A percentile compares a stretch with the other conserved stretches of the same genome.
phyloP scores from a whole-genome alignment of 1,140 invertebrate genomes.

The Drosophila navojoa region DNA sequence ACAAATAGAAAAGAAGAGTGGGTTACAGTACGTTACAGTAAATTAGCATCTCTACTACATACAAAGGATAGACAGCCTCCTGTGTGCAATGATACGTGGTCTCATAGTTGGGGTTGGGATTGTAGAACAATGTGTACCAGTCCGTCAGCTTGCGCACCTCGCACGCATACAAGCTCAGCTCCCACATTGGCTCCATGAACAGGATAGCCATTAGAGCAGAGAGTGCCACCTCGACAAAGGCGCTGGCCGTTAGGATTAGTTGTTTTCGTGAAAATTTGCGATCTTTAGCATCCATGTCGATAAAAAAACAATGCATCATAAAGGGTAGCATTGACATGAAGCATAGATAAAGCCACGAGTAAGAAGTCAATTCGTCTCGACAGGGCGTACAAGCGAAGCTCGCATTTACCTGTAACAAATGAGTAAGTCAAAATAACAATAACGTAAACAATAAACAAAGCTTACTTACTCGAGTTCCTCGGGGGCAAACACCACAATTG shows the following conservation, averaged over 20 bases:
- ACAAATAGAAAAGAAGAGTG: slow-evolving; percentile 14
- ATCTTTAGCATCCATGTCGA: slow-evolving; percentile 92
- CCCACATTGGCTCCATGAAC: slow-evolving; percentile 90
- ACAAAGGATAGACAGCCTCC: slow-evolving; percentile 98
- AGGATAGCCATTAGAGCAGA: slow-evolving; percentile 91
- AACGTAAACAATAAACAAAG: slow-evolving; percentile 1
- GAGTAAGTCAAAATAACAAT: slow-evolving; percentile 5
- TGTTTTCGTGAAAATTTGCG: slow-evolving; percentile 90
- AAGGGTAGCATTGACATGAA: slow-evolving; percentile 95
- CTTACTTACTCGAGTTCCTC: slow-evolving; percentile 87
- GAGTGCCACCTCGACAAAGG: slow-evolving; percentile 90
- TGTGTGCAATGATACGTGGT: slow-evolving; percentile 96
- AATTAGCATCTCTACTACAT: slow-evolving; percentile 84
- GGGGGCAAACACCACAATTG: slow-evolving; percentile 93
- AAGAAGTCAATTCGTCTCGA: slow-evolving; percentile 90
- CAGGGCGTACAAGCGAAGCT: slow-evolving; percentile 89
- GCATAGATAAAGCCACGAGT: slow-evolving; percentile 97
- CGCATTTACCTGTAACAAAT: slow-evolving; percentile 83
- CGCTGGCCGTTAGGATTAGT: slow-evolving; percentile 89
- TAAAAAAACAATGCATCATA: slow-evolving; percentile 95
- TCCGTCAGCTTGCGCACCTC: slow-evolving; percentile 91
- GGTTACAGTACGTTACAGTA: background rate
- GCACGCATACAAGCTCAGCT: slow-evolving; percentile 90
- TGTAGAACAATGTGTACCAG: slow-evolving; percentile 98
- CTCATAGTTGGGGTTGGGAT: slow-evolving; percentile 96